Evolutionary conservation across 2,113 vertebrate genomes (phyloP), one percentile per base, ranked within the genome.

Genomic region (Nematolebias whitei): DNA sequence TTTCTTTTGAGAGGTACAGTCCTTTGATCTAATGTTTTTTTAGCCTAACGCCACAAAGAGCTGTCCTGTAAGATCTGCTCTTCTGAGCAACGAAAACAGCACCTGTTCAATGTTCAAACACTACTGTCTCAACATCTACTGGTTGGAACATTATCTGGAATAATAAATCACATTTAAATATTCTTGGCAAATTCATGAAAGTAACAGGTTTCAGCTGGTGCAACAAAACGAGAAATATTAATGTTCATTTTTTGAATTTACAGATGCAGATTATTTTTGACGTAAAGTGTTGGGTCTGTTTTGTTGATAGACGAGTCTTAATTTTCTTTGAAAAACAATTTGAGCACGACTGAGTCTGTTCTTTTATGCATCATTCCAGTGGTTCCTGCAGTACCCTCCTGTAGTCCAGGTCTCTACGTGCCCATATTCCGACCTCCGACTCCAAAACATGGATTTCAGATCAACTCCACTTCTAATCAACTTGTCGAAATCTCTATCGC

Each of bases 381-480:
- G 66, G 77, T 63, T 20, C 45, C 75, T 22, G 45, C 0, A 1
- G 77, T 3, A 10, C 24, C 63, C 0, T 74, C 56, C 61, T 89
- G 87, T 59, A 69, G 23, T 2, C 71, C 56, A 1, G 83, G 78
- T 18, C 1, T 6, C 2, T 82, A 64, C 22, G 29, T 88, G 39
- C 87, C 87, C 20, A 45, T 0, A 47, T 84, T 87, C 3, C 48
- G 82, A 29, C 5, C 7, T 29, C 78, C 85, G 24, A 88, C 87
- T 2, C 80, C 84, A 6, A 32, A 5, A 12, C 57, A 80, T 13
- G 1, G 69, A 44, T 63, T 54, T 54, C 72, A 18, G 19, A 47
- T 85, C 9, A 26, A 22, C 26, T 1, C 29, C 1, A 1, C 8
- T 7, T 61, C 52, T n/a, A 18, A 16, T 8, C 35, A 68, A 14